A percentile compares a stretch with the other conserved stretches of the same genome.
Conservation (phyloP, 2,113 vertebrate genomes). For the Pantherophis guttatus region DNA sequence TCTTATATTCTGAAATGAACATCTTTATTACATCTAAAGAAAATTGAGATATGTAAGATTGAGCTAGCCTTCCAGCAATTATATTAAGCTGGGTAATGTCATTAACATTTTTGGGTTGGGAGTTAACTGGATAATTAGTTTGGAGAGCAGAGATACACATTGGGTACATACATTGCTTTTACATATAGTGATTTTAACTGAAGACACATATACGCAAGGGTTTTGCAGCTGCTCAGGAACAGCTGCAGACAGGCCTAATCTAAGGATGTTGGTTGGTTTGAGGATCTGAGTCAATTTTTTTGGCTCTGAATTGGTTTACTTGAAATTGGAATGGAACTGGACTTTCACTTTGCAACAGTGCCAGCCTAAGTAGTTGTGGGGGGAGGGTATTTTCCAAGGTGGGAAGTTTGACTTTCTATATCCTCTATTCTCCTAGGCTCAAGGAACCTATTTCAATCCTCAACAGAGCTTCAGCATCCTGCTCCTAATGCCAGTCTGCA, state of each 20-base stretch:
- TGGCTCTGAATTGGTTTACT: not conserved
- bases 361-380: not conserved
- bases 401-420: not conserved
- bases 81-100: not conserved
- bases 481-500: not conserved
- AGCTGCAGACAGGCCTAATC: not conserved
- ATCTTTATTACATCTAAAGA: not conserved
- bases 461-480: not conserved
- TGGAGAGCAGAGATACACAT: not conserved
- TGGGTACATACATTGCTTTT: not conserved
- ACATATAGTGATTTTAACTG: not conserved
- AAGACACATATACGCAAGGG: not conserved
- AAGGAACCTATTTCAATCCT: not conserved
- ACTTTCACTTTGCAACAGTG: not conserved
- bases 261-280: not conserved
- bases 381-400: not conserved
- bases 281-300: not conserved
- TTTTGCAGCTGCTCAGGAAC: not conserved
- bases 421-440: not conserved
- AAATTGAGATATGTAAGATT: not conserved
- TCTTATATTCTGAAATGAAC: not conserved
- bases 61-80: not conserved
- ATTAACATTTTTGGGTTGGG: not conserved
- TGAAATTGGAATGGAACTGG: not conserved
- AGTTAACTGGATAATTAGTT: not conserved